Base-by-base conservation (phyloP, 2,888 invertebrate genomes). In the Muscina levida region DNA sequence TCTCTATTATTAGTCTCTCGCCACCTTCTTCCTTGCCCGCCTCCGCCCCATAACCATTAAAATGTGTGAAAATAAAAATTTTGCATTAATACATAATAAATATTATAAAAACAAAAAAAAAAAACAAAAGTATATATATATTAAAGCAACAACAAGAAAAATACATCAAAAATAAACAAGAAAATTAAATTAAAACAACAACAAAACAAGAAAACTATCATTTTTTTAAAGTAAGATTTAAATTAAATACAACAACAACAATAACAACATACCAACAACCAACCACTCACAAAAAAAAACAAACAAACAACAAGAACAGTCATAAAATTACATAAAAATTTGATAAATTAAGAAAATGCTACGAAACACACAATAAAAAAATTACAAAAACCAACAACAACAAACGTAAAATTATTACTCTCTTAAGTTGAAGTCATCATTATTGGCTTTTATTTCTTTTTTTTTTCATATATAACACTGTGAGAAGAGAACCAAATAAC, bases 81-180 rank as follows among this genome's bases (percentile, higher is more conserved):
- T 88, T 88, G 88, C 88, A 88, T 88, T 88, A 87, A 86, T 77
- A 87, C 85, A 86, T 87, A 88, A 88, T 86, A 86, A 88, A 87
- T 87, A 83, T 79, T 87, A 87, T 86, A 88, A 88, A 88, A 85
- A 84, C 85, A 84, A 79, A 83, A 75, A 84, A 88, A 88, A 88
- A 85, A 84, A 85, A 84, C 80, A 83, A 75, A 84, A 84, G n/a
- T 84, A 86, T 85, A 85, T 84, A 87, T 85, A 87, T 83, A 83
- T 82, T 83, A 83, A 81, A 81, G 77, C 77, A 67, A 82, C 82
- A 85, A 86, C 85, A 84, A 85, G 86, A 72, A 71, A 59, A 67
- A 57, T 75, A 59, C 46, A 68, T 42, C 53, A 67, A 62, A 48
- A 80, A 80, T 68, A 76, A 80, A 62, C 72, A 70, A 77, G 51